Evolutionary conservation across 2,113 vertebrate species (phyloP), one percentile per base, ranked within the genome.

Genomic region (Mus spicilegus): DNA sequence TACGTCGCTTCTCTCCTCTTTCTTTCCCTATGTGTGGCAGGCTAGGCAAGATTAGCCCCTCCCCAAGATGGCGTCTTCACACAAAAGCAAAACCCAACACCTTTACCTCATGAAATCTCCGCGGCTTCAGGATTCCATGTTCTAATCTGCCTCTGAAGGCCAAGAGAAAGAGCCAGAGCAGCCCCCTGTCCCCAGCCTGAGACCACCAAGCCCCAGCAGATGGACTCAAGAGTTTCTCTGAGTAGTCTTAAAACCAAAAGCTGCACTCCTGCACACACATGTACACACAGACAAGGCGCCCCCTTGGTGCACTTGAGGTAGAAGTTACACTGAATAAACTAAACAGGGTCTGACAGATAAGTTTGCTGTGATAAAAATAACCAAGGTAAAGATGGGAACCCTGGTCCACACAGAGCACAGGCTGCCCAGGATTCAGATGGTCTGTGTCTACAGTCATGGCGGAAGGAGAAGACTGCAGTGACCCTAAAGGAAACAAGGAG

Each of bases 371-470:
- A 11, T 58, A 42, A 87, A 76, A 42, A 14, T 42, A 76, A 77
- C 28, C 13, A 5, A 24, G 22, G 87, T 87, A 61, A 67, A 49
- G 73, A 85, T 46, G 3, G 2, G 78, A 73, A 67, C 11, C 22
- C 46, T 26, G 4, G 2, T 63, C 36, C 49, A 16, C 13, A 1
- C 12, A 14, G 51, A 70, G 12, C 5, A 3, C 1, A 2, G 63
- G 56, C 39, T 17, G 20, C 33, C 42, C 56, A 28, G 17, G 39
- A 30, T 51, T n/a, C 46, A 12, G 75, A 30, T 0, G 0, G 12
- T 13, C 26, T 51, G 17, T 10, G 28, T 51, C 20, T 65, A 7
- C 10, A 67, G 24, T 36, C 28, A 5, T 54, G n/a, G 16, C 8
- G 7, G 61, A 87, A 46, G 30, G 5, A 24, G 42, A 39, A 46